A percentile compares a stretch with the other conserved stretches of the same genome.
These are phyloP conservation scores for Glossophaga mutica DNA, from an alignment of 2,797 vertebrate genomes.

Conservation along the genomic window DNA sequence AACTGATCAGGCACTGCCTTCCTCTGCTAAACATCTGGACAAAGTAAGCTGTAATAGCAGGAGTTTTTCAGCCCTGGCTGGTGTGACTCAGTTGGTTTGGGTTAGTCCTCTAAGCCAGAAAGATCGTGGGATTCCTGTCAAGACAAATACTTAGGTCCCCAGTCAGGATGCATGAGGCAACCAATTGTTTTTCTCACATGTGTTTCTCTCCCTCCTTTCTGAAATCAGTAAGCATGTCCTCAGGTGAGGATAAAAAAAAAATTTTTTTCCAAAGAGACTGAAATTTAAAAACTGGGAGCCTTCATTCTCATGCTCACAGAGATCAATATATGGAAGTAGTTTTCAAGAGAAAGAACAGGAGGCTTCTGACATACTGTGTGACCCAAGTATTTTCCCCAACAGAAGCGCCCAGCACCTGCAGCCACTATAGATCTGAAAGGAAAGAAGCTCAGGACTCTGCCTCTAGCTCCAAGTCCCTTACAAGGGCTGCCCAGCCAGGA, in stretches of 20 bases:
- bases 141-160: not conserved
- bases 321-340: not conserved
- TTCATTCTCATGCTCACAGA: not conserved
- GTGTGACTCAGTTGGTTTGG: not conserved
- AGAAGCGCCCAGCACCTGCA: slow-evolving; percentile 62
- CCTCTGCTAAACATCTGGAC: slow-evolving; percentile 42
- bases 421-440: slow-evolving; percentile 33
- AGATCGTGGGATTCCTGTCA: not conserved
- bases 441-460: slow-evolving; percentile 63
- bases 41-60: slow-evolving; percentile 46
- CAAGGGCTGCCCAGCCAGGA: slow-evolving; percentile 38
- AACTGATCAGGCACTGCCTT: slow-evolving; percentile 30
- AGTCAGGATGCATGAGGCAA: not conserved
- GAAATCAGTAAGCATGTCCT: not conserved
- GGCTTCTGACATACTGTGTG: not conserved
- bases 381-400: not conserved
- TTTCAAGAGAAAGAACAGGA: not conserved
- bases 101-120: not conserved
- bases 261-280: not conserved
- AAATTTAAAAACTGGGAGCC: not conserved
- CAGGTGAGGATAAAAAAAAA: not conserved
- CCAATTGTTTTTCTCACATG: not conserved
- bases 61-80: not conserved
- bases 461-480: slow-evolving; percentile 33
- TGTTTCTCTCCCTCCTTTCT: not conserved